phyloP scores from a whole-genome alignment of 2,888 invertebrate species.

The Xestobium rufovillosum region DNA sequence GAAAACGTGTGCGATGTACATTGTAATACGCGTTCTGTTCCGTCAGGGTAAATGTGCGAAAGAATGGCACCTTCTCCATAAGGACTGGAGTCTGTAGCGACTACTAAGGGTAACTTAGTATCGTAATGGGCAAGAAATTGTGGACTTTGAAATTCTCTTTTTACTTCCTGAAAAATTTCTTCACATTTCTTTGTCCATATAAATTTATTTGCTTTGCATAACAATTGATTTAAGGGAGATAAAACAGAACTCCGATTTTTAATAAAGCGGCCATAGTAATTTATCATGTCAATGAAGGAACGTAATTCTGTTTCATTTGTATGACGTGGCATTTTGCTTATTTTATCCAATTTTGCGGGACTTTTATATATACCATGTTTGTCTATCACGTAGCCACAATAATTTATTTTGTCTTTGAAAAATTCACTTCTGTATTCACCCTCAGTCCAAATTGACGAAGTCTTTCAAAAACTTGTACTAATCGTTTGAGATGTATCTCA shows the following conservation, averaged over 20 bases:
- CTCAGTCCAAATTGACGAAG: constrained; percentile 25
- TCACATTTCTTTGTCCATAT: constrained; percentile 22
- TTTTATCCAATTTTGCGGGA: constrained; percentile 30
- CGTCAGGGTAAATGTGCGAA: constrained; percentile 30
- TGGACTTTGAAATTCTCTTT: constrained; percentile 25
- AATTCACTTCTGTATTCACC: constrained; percentile 29
- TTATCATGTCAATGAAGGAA: constrained; percentile 29
- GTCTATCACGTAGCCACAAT: constrained; percentile 31
- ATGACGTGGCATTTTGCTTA: constrained; percentile 25
- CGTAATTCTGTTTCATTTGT: constrained; percentile 27
- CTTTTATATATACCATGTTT: constrained; percentile 31
- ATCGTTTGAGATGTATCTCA: constrained; percentile 22
- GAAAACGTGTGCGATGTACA: constrained; percentile 33
- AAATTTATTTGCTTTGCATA: constrained; percentile 23
- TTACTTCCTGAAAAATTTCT: constrained; percentile 25
- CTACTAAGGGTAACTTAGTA: constrained; percentile 25
- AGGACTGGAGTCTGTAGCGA: constrained; percentile 28
- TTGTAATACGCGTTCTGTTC: constrained; percentile 33
- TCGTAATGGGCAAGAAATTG: constrained; percentile 27
- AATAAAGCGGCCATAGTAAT: constrained; percentile 33
- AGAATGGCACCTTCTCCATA: constrained; percentile 32
- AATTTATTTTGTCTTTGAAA: constrained; percentile 26
- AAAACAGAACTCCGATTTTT: constrained; percentile 27
- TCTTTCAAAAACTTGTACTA: constrained; percentile 25
- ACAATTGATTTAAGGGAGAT: constrained; percentile 28